Conservation (phyloP, 2,113 vertebrate species). For the Phalacrocorax pelagicus region DNA sequence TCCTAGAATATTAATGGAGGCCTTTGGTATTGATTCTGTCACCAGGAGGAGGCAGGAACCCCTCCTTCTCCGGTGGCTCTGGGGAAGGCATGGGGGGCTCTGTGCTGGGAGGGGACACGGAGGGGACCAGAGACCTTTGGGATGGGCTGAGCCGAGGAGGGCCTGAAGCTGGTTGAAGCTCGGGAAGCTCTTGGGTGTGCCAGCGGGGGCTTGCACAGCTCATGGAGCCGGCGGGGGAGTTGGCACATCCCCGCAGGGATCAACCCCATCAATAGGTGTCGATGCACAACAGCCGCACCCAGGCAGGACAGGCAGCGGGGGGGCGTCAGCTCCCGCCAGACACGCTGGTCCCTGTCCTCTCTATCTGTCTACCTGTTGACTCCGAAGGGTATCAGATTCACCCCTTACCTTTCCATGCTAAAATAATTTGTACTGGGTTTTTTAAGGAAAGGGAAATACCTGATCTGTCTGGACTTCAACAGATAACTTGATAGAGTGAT, state of each 20-base stretch:
- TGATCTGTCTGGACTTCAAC: background rate
- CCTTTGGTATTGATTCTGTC: conserved; percentile 29
- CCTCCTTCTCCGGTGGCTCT: background rate
- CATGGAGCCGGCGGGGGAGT: fast-evolving
- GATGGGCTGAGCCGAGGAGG: background rate
- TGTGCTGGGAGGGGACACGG: background rate
- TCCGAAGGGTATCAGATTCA: background rate
- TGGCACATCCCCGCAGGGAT: background rate
- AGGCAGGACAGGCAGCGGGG: background rate
- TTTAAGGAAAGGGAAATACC: background rate
- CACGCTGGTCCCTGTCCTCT: fast-evolving
- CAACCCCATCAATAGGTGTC: fast-evolving
- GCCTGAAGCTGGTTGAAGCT: background rate
- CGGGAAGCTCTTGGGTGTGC: background rate
- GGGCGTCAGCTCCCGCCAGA: background rate
- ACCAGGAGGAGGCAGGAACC: background rate
- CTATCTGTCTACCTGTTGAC: background rate
- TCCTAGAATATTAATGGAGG: conserved; percentile 74
- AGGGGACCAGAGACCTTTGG: background rate
- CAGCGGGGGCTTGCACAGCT: background rate
- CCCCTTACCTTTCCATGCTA: background rate
- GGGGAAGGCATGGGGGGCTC: background rate
- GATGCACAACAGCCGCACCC: fast-evolving
- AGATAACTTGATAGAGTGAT: background rate
- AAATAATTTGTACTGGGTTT: background rate